phyloP scores from a whole-genome alignment of 1,140 invertebrate species.

The Lepeophtheirus salmonis region DNA sequence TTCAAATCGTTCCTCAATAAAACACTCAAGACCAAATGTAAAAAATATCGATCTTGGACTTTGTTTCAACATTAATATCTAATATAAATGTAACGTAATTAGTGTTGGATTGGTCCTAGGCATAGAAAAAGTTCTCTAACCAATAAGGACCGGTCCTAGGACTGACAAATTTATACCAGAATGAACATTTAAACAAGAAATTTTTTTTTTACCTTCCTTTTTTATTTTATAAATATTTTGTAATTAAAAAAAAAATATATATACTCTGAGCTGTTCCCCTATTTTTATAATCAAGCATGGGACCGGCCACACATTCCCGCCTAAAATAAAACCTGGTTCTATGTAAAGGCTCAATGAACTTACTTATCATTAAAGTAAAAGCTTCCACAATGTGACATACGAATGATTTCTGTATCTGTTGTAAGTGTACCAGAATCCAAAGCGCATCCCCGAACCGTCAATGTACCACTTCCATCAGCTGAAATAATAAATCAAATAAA shows the following conservation, averaged over 20 bases:
- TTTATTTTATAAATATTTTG: background rate
- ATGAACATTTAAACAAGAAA: no score
- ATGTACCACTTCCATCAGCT: constrained; percentile 54
- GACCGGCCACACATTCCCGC: background rate
- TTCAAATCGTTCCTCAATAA: no score
- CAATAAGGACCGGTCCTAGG: no score
- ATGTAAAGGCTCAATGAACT: constrained; percentile 3
- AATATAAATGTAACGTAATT: no score
- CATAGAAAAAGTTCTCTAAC: no score
- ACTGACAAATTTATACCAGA: no score
- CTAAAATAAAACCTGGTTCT: background rate
- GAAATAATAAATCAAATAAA: constrained; percentile 19
- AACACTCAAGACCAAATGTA: no score
- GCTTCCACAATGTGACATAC: constrained; percentile 78
- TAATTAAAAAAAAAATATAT: constrained; percentile 15
- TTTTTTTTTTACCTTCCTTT: no score
- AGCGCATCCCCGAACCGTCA: constrained; percentile 69
- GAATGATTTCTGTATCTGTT: constrained; percentile 73
- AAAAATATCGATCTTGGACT: no score
- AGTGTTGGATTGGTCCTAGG: no score
- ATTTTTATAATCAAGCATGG: background rate
- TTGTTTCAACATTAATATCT: no score
- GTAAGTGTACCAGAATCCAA: constrained; percentile 75
- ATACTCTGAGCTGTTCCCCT: background rate
- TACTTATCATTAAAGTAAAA: constrained; percentile 71